Evolutionary conservation across 2,888 invertebrate genomes (phyloP).

Genomic region (Harpagoxenus sublaevis): DNA sequence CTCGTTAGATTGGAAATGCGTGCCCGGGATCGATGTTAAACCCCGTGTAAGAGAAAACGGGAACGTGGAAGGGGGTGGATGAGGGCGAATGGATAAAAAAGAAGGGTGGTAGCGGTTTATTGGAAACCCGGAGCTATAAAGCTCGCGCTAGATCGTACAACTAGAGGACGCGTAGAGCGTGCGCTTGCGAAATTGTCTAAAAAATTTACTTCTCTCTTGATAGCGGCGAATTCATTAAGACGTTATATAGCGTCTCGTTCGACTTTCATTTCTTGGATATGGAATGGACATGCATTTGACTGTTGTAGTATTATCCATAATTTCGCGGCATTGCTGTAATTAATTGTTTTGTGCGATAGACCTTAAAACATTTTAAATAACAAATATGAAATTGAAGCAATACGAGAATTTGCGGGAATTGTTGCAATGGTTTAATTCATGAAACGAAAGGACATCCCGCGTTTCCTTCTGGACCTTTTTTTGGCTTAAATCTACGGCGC

Average conservation of each 20-base stretch:
- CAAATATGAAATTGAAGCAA: neutral
- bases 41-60: slow-evolving; percentile 40
- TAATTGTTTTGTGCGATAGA: neutral
- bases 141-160: slow-evolving; percentile 45
- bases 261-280: neutral
- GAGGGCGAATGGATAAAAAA: slow-evolving; percentile 34
- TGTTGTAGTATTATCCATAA: neutral
- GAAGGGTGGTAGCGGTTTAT: slow-evolving; percentile 52
- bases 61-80: slow-evolving; percentile 4
- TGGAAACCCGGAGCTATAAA: slow-evolving; percentile 58
- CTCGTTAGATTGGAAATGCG: slow-evolving; percentile 83
- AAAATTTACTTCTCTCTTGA: slow-evolving; percentile 22
- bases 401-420: slow-evolving; percentile 28
- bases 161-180: slow-evolving; percentile 21
- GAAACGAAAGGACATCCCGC: slow-evolving; percentile 26
- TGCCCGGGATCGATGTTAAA: slow-evolving; percentile 65
- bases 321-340: neutral
- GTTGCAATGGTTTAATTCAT: slow-evolving; percentile 39
- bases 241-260: neutral
- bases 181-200: slow-evolving; percentile 35
- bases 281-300: neutral
- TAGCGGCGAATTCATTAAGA: slow-evolving; percentile 25
- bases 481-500: slow-evolving; percentile 68
- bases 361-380: slow-evolving; percentile 4
- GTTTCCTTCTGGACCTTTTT: slow-evolving; percentile 66